Evolutionary conservation across 2,888 invertebrate species (phyloP).

Genomic region (Athalia circularis): DNA sequence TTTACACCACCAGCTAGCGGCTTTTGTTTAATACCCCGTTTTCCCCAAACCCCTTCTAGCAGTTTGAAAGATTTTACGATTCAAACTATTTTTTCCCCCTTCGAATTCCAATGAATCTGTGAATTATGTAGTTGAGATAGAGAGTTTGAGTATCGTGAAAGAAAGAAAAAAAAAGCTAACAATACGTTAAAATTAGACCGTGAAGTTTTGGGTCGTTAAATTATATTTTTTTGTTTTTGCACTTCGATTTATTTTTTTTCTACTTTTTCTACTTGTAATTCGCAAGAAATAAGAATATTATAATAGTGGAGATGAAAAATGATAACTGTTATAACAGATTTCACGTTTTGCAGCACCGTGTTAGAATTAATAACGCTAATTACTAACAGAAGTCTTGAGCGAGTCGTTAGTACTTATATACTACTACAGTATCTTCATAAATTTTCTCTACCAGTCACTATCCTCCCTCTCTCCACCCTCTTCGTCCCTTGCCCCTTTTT

Average conservation of each 20-base stretch:
- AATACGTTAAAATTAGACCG: too few relatives aligned
- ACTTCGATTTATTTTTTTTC: too few relatives aligned
- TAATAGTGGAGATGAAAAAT: neutral
- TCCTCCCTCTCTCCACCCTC: neutral
- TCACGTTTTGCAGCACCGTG: neutral
- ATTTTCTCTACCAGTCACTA: neutral
- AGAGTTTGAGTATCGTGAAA: too few relatives aligned
- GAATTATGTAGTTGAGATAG: neutral
- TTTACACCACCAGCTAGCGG: too few relatives aligned
- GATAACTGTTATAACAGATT: neutral
- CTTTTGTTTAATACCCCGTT: too few relatives aligned
- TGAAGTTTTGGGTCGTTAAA: too few relatives aligned
- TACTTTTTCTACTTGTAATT: too few relatives aligned
- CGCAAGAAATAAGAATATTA: too few relatives aligned
- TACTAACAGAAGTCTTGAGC: neutral
- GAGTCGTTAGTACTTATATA: conserved; percentile 7
- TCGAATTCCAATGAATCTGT: neutral
- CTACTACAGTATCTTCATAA: conserved; percentile 17
- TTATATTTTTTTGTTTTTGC: too few relatives aligned
- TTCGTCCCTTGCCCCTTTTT: neutral
- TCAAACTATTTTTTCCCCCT: neutral
- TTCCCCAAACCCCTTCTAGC: too few relatives aligned
- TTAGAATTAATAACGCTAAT: conserved; percentile 17
- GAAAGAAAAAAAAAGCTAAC: too few relatives aligned
- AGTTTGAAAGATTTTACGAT: conserved; percentile 12